Base-by-base conservation (phyloP, 2,888 invertebrate genomes). In the Ectobius pallidus region DNA sequence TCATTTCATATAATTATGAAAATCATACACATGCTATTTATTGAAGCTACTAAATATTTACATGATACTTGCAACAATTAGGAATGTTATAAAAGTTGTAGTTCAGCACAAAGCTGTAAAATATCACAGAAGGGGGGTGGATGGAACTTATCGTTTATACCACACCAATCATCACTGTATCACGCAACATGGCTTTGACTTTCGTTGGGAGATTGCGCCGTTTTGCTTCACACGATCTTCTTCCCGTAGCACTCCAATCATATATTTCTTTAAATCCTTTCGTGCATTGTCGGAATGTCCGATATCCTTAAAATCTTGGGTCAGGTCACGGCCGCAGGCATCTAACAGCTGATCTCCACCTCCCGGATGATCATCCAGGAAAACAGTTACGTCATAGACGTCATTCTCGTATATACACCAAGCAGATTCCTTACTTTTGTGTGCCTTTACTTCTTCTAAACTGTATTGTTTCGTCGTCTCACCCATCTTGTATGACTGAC, bases 281-380 rank as follows among this genome's bases (percentile, higher is more conserved):
- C 20, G 39, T 1, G 70, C 70, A 42, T 61, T 25, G n/a, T 58
- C 58, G 6, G 70, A 70, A 27, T 70, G 70, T 30, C 70, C 70
- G 7, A 61, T 22, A 30, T 70, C 70, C 18, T 58, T 61, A 61
- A 70, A 70, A 27, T 3, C 61, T 22, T 27, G 27, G 2, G 70
- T 58, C 11, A 34, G 1, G 32, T 70, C 70, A 25, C 27, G 22
- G 6, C 70, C 70, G 18, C 39, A 25, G 1, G 39, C 70, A n/a
- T 70, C 58, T 20, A 70, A 30, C 9, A 70, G 18, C 11, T 34
- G 18, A 32, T 70, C 70, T 2, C 20, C 18, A 16, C 70, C 70
- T 20, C 70, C 70, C 3, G 70, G 70, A n/a, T 70, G 70, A 16
- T 61, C 39, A 4, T 70, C 58, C 7, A 70, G 16, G 18, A 34